These are phyloP conservation scores for Poecile atricapillus DNA, from an alignment of 2,113 vertebrate genomes.

Conservation along the genomic window DNA sequence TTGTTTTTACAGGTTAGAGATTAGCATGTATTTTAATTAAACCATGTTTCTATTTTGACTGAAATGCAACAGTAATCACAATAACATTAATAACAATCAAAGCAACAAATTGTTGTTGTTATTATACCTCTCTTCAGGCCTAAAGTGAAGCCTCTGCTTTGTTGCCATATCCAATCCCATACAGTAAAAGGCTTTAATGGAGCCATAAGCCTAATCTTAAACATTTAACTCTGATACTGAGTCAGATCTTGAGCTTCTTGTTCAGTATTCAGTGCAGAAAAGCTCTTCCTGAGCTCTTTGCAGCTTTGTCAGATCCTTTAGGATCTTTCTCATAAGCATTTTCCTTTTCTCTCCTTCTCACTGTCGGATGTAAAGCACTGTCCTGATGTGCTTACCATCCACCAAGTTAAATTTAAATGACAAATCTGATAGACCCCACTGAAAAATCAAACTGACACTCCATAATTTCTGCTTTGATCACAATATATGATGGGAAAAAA, in stretches of 20 bases:
- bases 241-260: neutral
- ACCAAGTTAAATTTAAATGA: neutral
- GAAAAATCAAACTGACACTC: neutral
- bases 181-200: neutral
- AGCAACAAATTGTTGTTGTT: neutral
- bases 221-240: neutral
- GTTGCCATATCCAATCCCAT: neutral
- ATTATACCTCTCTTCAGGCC: neutral
- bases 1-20: neutral
- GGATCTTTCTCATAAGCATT: neutral
- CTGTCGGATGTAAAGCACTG: accelerated
- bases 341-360: neutral
- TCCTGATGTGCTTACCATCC: neutral
- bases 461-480: neutral
- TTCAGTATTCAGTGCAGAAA: neutral
- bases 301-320: neutral
- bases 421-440: neutral
- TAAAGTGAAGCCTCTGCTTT: neutral
- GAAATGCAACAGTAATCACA: neutral
- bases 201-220: neutral
- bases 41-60: neutral
- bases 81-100: neutral
- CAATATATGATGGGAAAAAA: neutral
- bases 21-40: neutral
- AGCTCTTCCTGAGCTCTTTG: neutral